These are phyloP conservation scores for Capra hircus DNA, from an alignment of 2,113 vertebrate genomes.

Conservation along the genomic window DNA sequence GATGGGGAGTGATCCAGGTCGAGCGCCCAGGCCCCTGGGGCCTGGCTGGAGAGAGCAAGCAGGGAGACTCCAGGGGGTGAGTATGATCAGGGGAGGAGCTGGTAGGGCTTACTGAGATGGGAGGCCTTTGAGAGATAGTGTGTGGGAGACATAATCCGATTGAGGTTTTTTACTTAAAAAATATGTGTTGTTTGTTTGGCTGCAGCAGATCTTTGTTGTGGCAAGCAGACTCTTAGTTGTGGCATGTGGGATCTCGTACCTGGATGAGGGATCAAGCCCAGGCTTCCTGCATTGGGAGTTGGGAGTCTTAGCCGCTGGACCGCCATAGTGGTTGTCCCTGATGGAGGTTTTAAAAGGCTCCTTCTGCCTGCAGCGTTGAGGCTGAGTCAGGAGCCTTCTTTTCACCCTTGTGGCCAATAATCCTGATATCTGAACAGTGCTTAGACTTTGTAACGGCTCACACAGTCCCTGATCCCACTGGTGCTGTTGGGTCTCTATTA, in stretches of 20 bases:
- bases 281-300: not conserved
- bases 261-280: not conserved
- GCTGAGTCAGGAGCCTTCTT: not conserved
- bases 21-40: not conserved
- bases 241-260: not conserved
- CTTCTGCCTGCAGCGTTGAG: rapidly evolving
- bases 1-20: not conserved
- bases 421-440: not conserved
- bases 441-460: not conserved
- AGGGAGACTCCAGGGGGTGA: not conserved
- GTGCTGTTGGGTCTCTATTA: not conserved
- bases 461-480: not conserved
- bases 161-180: not conserved
- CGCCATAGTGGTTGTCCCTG: not conserved
- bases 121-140: not conserved
- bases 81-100: not conserved
- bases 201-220: not conserved
- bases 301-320: not conserved
- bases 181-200: not conserved
- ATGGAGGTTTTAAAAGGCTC: not conserved
- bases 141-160: not conserved
- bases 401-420: rapidly evolving
- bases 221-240: not conserved
- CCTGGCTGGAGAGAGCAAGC: not conserved
- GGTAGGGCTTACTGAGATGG: not conserved